These are phyloP conservation scores for Oophaga pumilio DNA, from an alignment of 2,113 vertebrate species.

Conservation along the genomic window DNA sequence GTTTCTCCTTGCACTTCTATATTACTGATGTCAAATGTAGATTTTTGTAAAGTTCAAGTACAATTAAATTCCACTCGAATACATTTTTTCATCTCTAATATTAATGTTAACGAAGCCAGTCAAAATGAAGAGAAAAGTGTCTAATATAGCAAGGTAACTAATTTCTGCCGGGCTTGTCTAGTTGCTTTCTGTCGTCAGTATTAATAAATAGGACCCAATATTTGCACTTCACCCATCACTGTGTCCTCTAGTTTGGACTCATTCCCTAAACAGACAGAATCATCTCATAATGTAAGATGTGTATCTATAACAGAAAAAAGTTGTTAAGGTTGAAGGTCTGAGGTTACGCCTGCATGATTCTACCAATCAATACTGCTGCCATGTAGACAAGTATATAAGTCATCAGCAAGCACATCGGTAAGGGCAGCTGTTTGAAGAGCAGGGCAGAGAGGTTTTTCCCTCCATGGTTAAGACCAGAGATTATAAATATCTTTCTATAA, in stretches of 20 bases:
- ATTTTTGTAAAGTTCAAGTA: too few species aligned
- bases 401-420: not conserved
- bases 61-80: too few species aligned
- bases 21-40: too few species aligned
- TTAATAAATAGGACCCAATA: not conserved
- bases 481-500: not conserved
- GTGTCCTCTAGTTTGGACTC: not conserved
- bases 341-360: not conserved
- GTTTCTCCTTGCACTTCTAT: too few species aligned
- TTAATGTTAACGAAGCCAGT: too few species aligned
- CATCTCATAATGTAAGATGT: not conserved
- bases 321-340: not conserved
- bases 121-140: too few species aligned
- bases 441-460: not conserved
- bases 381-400: slow-evolving; percentile 28
- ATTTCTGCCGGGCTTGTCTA: too few species aligned
- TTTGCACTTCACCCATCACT: not conserved
- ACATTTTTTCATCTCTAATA: too few species aligned
- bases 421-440: not conserved
- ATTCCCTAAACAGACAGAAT: slow-evolving; percentile 3
- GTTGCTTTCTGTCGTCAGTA: too few species aligned
- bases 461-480: not conserved
- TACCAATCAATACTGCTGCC: slow-evolving; percentile 29
- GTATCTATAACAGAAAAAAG: not conserved
- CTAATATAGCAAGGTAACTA: too few species aligned